Conservation (phyloP, 2,797 vertebrate genomes). For the Psittacula echo region DNA sequence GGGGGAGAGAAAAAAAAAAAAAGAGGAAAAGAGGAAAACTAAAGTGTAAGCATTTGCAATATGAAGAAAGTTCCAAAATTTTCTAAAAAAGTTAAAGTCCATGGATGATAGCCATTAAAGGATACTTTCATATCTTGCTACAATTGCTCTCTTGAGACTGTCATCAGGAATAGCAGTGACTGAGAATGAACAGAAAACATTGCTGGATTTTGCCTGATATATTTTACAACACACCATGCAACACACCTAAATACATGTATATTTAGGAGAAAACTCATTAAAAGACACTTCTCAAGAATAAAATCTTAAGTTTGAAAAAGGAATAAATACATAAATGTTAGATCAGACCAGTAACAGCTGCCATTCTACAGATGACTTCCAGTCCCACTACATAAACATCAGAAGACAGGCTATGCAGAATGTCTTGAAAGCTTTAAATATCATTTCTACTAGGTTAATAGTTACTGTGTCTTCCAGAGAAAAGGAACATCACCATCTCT, state of each 20-base stretch:
- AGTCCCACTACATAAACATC: not conserved
- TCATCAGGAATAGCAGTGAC: not conserved
- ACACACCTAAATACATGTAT: not conserved
- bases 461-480: not conserved
- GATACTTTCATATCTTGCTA: not conserved
- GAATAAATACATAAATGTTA: not conserved
- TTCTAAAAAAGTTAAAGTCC: not conserved
- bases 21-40: not conserved
- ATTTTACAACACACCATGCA: not conserved
- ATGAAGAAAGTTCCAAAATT: not conserved
- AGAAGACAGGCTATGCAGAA: not conserved
- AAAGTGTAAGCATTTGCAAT: not conserved
- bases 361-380: not conserved
- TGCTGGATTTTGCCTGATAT: not conserved
- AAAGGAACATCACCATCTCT: not conserved
- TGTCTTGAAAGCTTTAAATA: not conserved
- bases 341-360: not conserved
- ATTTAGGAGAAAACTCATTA: not conserved
- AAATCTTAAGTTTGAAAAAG: not conserved
- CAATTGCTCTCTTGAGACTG: not conserved
- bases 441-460: not conserved
- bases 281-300: not conserved
- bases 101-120: not conserved
- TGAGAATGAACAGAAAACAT: not conserved
- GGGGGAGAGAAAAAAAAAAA: fast-evolving